Percentiles rank a stretch among this genome's conserved stretches.
Conservation (phyloP, 2,888 invertebrate genomes). For the Notodonta dromedarius region DNA sequence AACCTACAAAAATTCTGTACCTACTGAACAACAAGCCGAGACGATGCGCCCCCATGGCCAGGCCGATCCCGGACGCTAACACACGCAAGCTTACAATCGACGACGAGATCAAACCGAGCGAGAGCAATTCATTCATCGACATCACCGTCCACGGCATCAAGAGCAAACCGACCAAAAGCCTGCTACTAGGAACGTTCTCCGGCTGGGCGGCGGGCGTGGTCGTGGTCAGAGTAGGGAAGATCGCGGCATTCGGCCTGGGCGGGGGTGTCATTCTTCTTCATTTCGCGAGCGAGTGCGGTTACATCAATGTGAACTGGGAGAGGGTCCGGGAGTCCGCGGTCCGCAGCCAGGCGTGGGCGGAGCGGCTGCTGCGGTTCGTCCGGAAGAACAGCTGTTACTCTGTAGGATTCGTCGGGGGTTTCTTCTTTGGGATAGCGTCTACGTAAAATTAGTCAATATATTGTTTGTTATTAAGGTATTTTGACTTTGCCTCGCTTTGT, state of each 20-base stretch:
- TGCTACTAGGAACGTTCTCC: slow-evolving; percentile 61
- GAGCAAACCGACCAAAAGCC: slow-evolving; percentile 56
- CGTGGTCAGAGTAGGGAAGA: slow-evolving; percentile 92
- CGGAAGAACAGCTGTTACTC: slow-evolving; percentile 88
- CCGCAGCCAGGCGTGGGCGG: slow-evolving; percentile 89
- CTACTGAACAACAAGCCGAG: slow-evolving; percentile 18
- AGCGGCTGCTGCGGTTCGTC: slow-evolving; percentile 86
- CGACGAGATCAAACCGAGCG: slow-evolving; percentile 45
- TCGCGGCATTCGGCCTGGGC: slow-evolving; percentile 94
- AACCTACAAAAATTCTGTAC: slow-evolving; percentile 24
- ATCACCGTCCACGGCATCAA: slow-evolving; percentile 52
- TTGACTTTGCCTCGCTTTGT: too few relatives aligned
- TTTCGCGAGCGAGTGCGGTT: slow-evolving; percentile 94
- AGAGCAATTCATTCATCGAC: slow-evolving; percentile 51
- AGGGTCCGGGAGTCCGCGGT: slow-evolving; percentile 90
- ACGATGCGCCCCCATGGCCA: slow-evolving; percentile 61
- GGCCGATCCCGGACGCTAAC: slow-evolving; percentile 55
- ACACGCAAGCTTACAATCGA: slow-evolving; percentile 44
- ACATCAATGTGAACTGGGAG: slow-evolving; percentile 95
- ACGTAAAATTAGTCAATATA: slow-evolving; percentile 50
- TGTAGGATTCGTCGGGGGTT: slow-evolving; percentile 92
- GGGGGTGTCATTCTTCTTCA: slow-evolving; percentile 94
- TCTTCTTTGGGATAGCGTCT: slow-evolving; percentile 92
- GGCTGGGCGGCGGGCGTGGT: slow-evolving; percentile 89
- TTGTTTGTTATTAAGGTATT: background rate